These are phyloP conservation scores for Pluvialis apricaria DNA, from an alignment of 2,113 vertebrate species.

Conservation along the genomic window DNA sequence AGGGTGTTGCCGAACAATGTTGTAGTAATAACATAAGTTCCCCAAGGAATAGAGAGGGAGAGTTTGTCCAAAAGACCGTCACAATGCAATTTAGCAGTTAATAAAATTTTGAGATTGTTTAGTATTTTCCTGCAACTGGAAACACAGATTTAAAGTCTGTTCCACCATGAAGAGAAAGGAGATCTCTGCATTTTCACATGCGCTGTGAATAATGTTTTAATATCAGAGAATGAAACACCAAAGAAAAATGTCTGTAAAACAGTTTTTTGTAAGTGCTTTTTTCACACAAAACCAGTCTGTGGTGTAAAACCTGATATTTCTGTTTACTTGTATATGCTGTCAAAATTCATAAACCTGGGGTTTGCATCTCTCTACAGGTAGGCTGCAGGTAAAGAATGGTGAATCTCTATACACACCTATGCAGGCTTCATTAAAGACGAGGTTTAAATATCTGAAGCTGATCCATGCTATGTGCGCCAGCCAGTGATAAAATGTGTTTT, in stretches of 20 bases:
- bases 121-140: slow-evolving; percentile 25
- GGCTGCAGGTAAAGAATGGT: background rate
- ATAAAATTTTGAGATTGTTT: background rate
- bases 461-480: background rate
- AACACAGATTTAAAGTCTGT: background rate
- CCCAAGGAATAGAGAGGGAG: background rate
- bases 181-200: background rate
- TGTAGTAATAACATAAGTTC: background rate
- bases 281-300: background rate
- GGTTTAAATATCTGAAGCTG: background rate
- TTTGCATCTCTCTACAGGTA: background rate
- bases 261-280: background rate
- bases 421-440: background rate
- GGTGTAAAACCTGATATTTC: background rate
- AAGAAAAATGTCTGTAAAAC: background rate
- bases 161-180: background rate
- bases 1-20: background rate
- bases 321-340: background rate
- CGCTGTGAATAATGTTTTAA: background rate
- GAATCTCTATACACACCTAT: background rate
- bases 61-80: background rate
- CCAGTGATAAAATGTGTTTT: background rate
- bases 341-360: background rate
- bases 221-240: background rate
- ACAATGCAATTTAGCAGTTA: background rate